phyloP scores from a whole-genome alignment of 2,888 invertebrate species.

The Drosophila engyochracea region DNA sequence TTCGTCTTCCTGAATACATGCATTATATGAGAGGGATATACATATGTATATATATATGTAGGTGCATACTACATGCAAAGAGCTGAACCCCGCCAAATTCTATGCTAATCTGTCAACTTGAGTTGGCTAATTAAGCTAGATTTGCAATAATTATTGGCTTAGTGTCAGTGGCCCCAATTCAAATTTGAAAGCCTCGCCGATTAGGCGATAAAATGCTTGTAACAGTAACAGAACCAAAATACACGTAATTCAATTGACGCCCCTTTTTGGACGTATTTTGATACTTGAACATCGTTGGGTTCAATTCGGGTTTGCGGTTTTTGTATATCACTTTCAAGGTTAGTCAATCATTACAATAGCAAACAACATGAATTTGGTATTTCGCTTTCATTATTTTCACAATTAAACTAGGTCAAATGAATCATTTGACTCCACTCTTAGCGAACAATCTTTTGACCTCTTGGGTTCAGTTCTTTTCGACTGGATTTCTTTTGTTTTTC shows the following conservation, averaged over 20 bases:
- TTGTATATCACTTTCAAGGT: slow-evolving; percentile 54
- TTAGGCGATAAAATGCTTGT: slow-evolving; percentile 40
- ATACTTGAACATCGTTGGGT: slow-evolving; percentile 39
- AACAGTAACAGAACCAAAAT: slow-evolving; percentile 8
- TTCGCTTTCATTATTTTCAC: slow-evolving; percentile 4
- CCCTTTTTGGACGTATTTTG: slow-evolving; percentile 43
- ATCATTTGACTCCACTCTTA: background rate
- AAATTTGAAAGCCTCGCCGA: slow-evolving; percentile 34
- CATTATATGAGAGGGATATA: slow-evolving; percentile 21
- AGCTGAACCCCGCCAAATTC: slow-evolving; percentile 52
- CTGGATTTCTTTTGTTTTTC: slow-evolving; percentile 14
- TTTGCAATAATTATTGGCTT: slow-evolving; percentile 69
- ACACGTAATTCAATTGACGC: slow-evolving; percentile 65
- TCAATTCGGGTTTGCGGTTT: slow-evolving; percentile 21
- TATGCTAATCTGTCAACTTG: slow-evolving; percentile 72
- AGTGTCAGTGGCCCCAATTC: slow-evolving; percentile 62
- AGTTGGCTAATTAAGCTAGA: slow-evolving; percentile 70
- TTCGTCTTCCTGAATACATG: slow-evolving; percentile 56
- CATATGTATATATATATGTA: background rate
- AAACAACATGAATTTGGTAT: background rate
- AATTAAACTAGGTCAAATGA: background rate
- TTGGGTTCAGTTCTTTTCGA: background rate
- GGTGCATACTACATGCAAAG: slow-evolving; percentile 10
- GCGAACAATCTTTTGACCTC: background rate
- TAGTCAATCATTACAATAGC: slow-evolving; percentile 8